phyloP scores from a whole-genome alignment of 2,797 vertebrate genomes.

The Chaetodon trifasciatus region DNA sequence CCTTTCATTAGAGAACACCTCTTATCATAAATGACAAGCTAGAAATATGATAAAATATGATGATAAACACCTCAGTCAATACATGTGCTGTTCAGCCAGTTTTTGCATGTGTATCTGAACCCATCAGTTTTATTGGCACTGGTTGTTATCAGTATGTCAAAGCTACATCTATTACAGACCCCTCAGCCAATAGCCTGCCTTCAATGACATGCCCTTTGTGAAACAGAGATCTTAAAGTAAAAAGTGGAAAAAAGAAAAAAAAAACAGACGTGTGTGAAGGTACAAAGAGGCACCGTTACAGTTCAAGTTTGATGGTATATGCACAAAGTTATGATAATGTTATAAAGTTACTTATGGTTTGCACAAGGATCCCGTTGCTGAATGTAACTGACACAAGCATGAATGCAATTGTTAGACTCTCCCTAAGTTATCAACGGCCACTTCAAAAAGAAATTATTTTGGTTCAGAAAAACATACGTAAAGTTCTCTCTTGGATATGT shows the following conservation, averaged over 20 bases:
- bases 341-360: neutral
- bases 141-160: neutral
- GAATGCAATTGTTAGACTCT: neutral
- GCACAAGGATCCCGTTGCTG: neutral
- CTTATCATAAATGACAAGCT: neutral
- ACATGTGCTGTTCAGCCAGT: neutral
- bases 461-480: too few species aligned
- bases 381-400: too few species aligned
- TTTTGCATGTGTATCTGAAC: neutral
- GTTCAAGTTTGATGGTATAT: neutral
- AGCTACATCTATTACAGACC: neutral
- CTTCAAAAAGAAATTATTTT: neutral
- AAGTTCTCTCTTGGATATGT: neutral
- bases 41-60: neutral
- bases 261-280: neutral
- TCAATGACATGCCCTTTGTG: neutral
- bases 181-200: neutral
- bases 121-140: neutral
- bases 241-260: neutral
- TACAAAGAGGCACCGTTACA: neutral
- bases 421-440: neutral
- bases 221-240: neutral
- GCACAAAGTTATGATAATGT: neutral
- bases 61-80: neutral
- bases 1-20: neutral